Evolutionary conservation across 2,888 invertebrate species (phyloP).

Genomic region (Acleris cristana): DNA sequence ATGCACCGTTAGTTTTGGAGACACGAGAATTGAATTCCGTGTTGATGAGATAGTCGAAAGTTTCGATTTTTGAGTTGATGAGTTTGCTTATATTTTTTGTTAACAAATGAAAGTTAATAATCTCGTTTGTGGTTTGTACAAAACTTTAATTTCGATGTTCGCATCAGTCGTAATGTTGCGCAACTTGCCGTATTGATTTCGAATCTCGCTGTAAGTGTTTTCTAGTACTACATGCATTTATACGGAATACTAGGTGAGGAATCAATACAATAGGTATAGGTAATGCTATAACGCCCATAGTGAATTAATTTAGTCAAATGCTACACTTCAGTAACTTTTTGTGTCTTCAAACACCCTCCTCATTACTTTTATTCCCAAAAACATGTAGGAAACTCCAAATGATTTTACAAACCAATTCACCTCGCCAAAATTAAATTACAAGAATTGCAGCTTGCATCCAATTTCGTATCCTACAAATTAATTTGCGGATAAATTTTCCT

Average conservation of each 20-base stretch:
- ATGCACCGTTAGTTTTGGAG: constrained; percentile 23
- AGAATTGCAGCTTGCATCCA: constrained; percentile 34
- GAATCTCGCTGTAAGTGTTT: too few species aligned
- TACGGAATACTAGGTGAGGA: too few species aligned
- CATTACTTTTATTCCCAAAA: background rate
- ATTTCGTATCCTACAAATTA: constrained; percentile 67
- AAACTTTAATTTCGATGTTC: too few species aligned
- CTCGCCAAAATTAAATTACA: constrained; percentile 31
- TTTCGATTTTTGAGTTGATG: constrained; percentile 20
- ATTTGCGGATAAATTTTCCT: constrained; percentile 82
- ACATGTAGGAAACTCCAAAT: background rate
- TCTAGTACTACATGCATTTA: too few species aligned
- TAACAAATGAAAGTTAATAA: background rate
- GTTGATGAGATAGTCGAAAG: constrained; percentile 26
- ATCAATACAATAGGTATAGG: too few species aligned
- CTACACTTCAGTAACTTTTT: background rate
- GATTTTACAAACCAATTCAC: constrained; percentile 19
- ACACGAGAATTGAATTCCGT: constrained; percentile 17
- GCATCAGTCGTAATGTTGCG: too few species aligned
- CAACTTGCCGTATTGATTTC: too few species aligned
- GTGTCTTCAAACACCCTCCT: background rate
- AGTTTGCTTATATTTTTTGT: constrained; percentile 17
- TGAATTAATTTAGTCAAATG: background rate
- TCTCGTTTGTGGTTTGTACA: background rate
- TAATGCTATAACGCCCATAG: too few species aligned